Evolutionary conservation across 2,888 invertebrate genomes (phyloP), one percentile per base, ranked within the genome.

Genomic region (Vanessa cardui): DNA sequence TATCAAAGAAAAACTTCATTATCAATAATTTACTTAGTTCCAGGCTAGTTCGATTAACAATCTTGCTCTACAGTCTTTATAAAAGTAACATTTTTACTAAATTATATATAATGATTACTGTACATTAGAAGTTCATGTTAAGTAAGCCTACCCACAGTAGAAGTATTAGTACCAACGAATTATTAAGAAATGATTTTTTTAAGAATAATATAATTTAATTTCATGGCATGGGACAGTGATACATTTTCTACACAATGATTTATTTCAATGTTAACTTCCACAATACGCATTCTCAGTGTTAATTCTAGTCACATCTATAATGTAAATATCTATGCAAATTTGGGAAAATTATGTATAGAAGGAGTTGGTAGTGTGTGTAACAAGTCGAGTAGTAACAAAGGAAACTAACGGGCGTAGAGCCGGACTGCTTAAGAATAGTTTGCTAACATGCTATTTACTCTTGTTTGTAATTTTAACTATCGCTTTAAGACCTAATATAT

Each of bases 321-420:
- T n/a, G 20, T 21, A 50, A 58, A 56, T 49, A 49, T 72, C 72
- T 44, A 44, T 61, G 71, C 39, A 58, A 60, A 66, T 71, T 73
- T 69, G 63, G 64, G 20, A 68, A 68, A 72, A 74, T 74, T 71
- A 68, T 73, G 72, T 72, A 68, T 68, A 66, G 66, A 71, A 72
- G 72, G 67, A 73, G 67, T 65, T 64, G 62, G 69, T 71, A 67
- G 70, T 73, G 71, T 70, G 67, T 71, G 72, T 72, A 73, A 73
- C 74, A 73, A 74, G 76, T 74, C 71, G 63, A 73, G 70, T 65
- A 66, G 69, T 67, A 75, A 76, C 76, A 76, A 76, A 76, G 76
- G 73, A 72, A 75, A 75, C 72, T 73, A 72, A 73, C 66, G 70
- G 72, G 39, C 56, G 33, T 56, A 56, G 56, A 70, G 65, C 62